phyloP scores from a whole-genome alignment of 2,113 vertebrate genomes.

The Apodemus speciosus region DNA sequence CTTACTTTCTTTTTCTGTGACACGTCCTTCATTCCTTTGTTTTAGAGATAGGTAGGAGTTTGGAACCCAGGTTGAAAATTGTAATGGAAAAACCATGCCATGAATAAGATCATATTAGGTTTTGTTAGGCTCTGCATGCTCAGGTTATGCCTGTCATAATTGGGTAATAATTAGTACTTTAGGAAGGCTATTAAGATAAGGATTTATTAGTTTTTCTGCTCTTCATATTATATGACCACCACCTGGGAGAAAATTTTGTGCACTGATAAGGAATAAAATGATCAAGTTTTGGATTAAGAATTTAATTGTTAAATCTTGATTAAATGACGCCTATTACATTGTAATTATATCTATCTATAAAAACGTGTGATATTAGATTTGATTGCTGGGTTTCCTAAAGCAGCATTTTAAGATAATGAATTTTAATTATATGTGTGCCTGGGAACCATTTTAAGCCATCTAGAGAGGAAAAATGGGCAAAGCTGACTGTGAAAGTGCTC shows the following conservation, averaged over 20 bases:
- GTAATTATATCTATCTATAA: slow-evolving; percentile 71
- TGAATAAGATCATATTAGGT: background rate
- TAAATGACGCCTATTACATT: slow-evolving; percentile 72
- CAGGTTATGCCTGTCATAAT: slow-evolving; percentile 57
- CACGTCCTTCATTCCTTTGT: background rate
- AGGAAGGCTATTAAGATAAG: slow-evolving; percentile 53
- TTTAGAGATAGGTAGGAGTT: slow-evolving; percentile 34
- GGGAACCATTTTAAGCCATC: slow-evolving; percentile 66
- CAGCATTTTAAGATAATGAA: slow-evolving; percentile 71
- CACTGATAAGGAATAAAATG: slow-evolving; percentile 62
- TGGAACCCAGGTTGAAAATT: background rate
- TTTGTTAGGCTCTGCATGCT: slow-evolving; percentile 34
- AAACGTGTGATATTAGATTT: slow-evolving; percentile 69
- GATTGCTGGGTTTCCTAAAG: slow-evolving; percentile 69
- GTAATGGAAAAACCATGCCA: background rate
- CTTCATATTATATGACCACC: slow-evolving; percentile 42
- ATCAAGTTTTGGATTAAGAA: slow-evolving; percentile 74
- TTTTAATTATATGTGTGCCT: slow-evolving; percentile 71
- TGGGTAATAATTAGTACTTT: slow-evolving; percentile 62
- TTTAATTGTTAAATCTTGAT: slow-evolving; percentile 71
- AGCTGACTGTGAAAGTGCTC: slow-evolving; percentile 29
- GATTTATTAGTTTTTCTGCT: slow-evolving; percentile 56
- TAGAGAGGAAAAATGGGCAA: slow-evolving; percentile 30
- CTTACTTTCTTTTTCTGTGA: slow-evolving; percentile 21
- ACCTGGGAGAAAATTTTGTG: slow-evolving; percentile 70